A percentile compares a stretch with the other conserved stretches of the same genome.
phyloP scores from a whole-genome alignment of 2,113 vertebrate genomes.

The Orcinus orca region DNA sequence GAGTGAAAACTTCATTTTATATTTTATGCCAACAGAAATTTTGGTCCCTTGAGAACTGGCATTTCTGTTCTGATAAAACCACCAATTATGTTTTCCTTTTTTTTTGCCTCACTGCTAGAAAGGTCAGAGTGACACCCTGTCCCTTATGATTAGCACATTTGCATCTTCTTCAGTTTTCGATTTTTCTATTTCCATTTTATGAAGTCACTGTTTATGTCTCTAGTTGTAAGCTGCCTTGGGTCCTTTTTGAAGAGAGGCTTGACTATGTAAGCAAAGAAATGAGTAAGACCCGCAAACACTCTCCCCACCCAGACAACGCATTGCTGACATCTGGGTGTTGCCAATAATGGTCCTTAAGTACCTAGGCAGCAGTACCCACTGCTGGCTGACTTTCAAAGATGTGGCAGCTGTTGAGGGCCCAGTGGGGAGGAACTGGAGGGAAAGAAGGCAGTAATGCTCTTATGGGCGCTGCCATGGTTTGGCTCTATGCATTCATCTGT shows the following conservation, averaged over 20 bases:
- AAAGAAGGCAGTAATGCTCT: not conserved
- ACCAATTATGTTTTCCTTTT: not conserved
- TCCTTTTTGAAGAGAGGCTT: conserved; percentile 26
- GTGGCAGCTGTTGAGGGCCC: not conserved
- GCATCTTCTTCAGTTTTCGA: not conserved
- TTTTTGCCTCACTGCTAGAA: not conserved
- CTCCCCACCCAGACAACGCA: not conserved
- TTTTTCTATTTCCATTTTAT: conserved; percentile 18
- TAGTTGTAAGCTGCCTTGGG: not conserved
- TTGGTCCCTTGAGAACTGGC: not conserved
- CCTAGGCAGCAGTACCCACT: not conserved
- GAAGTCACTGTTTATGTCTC: not conserved
- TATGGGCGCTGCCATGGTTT: not conserved
- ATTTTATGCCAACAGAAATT: conserved; percentile 1
- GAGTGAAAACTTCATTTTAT: not conserved
- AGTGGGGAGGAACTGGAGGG: not conserved
- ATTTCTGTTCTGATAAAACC: conserved; percentile 12
- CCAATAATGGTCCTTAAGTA: not conserved
- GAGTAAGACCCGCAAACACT: not conserved
- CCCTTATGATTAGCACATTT: not conserved
- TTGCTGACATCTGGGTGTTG: not conserved
- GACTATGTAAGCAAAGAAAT: not conserved
- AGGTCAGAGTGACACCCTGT: not conserved
- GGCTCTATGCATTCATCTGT: not conserved
- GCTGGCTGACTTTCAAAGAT: not conserved